phyloP scores from a whole-genome alignment of 2,113 vertebrate genomes.

The Dermatemys mawii region DNA sequence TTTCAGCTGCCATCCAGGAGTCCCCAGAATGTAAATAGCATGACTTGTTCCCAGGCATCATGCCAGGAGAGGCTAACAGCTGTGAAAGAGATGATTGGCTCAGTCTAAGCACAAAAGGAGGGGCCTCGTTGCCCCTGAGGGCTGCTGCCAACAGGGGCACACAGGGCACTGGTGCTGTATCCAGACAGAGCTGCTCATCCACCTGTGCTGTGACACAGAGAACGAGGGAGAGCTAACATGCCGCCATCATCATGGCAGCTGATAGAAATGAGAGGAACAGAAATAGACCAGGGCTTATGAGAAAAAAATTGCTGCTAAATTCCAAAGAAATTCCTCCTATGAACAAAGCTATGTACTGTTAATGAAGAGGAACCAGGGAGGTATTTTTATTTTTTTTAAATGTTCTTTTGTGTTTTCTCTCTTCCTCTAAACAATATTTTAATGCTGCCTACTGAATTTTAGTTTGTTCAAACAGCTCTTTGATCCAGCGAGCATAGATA shows the following conservation, averaged over 20 bases:
- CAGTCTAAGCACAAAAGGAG: slow-evolving; percentile 32
- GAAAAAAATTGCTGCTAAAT: background rate
- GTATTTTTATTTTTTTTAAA: slow-evolving; percentile 53
- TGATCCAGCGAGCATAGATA: slow-evolving; percentile 5
- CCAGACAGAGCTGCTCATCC: background rate
- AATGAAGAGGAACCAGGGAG: slow-evolving; percentile 26
- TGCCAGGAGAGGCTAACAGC: slow-evolving; percentile 35
- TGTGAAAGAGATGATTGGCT: background rate
- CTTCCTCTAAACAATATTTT: background rate
- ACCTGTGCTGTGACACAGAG: background rate
- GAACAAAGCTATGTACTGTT: background rate
- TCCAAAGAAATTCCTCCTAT: background rate
- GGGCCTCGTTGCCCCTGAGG: background rate
- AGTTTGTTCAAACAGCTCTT: background rate
- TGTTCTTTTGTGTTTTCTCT: background rate
- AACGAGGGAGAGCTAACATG: slow-evolving; percentile 11
- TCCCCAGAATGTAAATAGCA: background rate
- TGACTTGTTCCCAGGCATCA: background rate
- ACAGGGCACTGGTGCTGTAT: accelerated
- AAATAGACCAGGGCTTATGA: background rate
- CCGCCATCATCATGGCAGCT: slow-evolving; percentile 31
- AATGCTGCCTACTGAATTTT: background rate
- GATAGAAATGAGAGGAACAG: background rate
- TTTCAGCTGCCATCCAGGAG: background rate
- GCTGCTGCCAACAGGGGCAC: background rate